These are phyloP conservation scores for Netelia virgata DNA, from an alignment of 2,888 invertebrate genomes.

Conservation along the genomic window DNA sequence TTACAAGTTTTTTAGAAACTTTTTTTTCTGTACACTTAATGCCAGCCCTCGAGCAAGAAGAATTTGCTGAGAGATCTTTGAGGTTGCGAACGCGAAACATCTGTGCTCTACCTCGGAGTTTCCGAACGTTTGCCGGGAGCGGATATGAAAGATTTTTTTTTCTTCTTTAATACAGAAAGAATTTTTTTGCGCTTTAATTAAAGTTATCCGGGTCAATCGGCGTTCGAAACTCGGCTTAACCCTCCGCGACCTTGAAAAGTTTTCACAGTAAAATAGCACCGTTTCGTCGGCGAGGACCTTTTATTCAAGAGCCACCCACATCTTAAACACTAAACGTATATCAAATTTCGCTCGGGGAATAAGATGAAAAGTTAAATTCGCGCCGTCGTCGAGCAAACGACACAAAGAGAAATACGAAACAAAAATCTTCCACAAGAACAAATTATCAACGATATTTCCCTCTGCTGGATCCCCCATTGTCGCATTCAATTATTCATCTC, in stretches of 20 bases:
- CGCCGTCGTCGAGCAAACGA: background rate
- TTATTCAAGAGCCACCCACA: no score
- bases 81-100: conserved; percentile 37
- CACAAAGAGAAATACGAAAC: background rate
- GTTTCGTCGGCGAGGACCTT: no score
- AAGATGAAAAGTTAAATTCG: background rate
- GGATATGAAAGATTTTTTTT: background rate
- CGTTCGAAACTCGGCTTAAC: background rate
- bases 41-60: background rate
- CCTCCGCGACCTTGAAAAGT: conserved; percentile 7
- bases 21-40: conserved; percentile 4
- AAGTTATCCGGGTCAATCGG: conserved; percentile 46
- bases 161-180: background rate
- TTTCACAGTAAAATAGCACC: background rate
- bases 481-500: no score
- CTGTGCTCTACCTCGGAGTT: conserved; percentile 26
- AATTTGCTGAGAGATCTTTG: conserved; percentile 16
- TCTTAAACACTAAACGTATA: background rate
- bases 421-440: background rate
- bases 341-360: background rate
- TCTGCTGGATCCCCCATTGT: no score
- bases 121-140: background rate
- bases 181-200: conserved; percentile 51
- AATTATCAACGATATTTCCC: no score
- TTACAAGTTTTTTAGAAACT: conserved; percentile 1